A percentile compares a stretch with the other conserved stretches of the same genome.
These are phyloP conservation scores for Eucidaris tribuloides DNA, from an alignment of 35 echinoderm and acorn worm genomes.

Conservation along the genomic window DNA sequence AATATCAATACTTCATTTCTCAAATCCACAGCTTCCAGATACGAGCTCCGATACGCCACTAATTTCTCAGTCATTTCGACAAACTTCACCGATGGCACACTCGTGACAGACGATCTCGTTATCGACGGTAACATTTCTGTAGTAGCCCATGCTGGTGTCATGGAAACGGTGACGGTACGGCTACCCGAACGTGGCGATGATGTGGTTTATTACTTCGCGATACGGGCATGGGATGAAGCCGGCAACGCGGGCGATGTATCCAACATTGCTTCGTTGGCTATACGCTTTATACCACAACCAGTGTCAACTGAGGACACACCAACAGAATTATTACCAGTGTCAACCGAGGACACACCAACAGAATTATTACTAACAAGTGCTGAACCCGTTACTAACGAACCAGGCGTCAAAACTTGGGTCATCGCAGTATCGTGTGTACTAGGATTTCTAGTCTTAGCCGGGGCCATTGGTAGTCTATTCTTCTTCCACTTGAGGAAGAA, in stretches of 20 bases:
- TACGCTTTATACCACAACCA: constrained; percentile 7
- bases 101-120: not conserved
- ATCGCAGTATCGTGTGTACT: no score
- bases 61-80: not conserved
- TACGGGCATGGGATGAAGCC: constrained; percentile 5
- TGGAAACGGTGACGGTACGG: not conserved
- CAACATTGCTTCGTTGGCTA: constrained; percentile 21
- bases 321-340: no score
- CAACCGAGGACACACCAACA: no score
- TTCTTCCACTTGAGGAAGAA: no score
- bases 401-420: no score
- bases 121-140: not conserved
- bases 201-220: constrained; percentile 24
- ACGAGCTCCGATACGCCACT: not conserved
- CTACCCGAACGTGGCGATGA: not conserved
- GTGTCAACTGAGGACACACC: no score
- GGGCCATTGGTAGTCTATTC: no score
- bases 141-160: not conserved
- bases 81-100: not conserved
- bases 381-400: no score
- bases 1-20: no score
- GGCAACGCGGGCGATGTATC: constrained; percentile 23
- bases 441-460: no score
- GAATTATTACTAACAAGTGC: no score
- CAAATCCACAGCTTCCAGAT: not conserved